A percentile compares a stretch with the other conserved stretches of the same genome.
These are phyloP conservation scores for Lagocephalus sceleratus DNA, from an alignment of 2,797 vertebrate species.

Conservation along the genomic window DNA sequence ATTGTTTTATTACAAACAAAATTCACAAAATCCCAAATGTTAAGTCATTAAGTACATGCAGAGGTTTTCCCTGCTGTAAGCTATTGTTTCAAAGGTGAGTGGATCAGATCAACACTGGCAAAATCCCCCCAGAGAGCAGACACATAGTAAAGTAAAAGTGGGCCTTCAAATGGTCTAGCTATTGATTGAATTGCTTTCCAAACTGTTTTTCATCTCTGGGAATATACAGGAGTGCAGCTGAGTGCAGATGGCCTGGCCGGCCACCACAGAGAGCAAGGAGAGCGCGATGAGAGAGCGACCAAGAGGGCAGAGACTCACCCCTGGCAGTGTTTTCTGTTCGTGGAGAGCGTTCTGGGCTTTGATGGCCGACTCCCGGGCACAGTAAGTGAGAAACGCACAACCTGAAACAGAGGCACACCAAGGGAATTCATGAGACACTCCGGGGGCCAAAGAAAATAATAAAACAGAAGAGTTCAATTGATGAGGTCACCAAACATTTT, in stretches of 20 bases:
- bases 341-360: slow-evolving; percentile 98
- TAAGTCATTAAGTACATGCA: too few species aligned
- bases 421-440: slow-evolving; percentile 11
- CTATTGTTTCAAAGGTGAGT: slow-evolving; percentile 56
- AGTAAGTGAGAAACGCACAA: slow-evolving; percentile 98
- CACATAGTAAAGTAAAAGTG: slow-evolving; percentile 65
- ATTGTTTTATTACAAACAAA: too few species aligned
- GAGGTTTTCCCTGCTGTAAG: slow-evolving; percentile 2
- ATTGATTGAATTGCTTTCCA: slow-evolving; percentile 73
- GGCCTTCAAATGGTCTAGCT: slow-evolving; percentile 69
- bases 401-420: slow-evolving; percentile 72
- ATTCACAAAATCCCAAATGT: too few species aligned
- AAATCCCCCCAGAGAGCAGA: slow-evolving; percentile 62
- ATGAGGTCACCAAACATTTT: not conserved
- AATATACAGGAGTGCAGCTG: slow-evolving; percentile 45
- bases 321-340: slow-evolving; percentile 97
- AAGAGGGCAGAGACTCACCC: slow-evolving; percentile 82
- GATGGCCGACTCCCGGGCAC: slow-evolving; percentile 97
- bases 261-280: slow-evolving; percentile 34
- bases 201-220: slow-evolving; percentile 65
- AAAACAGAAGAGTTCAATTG: not conserved
- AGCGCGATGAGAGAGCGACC: slow-evolving; percentile 8
- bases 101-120: slow-evolving; percentile 69
- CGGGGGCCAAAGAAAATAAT: slow-evolving; percentile 1
- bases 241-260: slow-evolving; percentile 59